These are phyloP conservation scores for Tiphia femorata DNA, from an alignment of 2,888 invertebrate genomes.

Conservation along the genomic window DNA sequence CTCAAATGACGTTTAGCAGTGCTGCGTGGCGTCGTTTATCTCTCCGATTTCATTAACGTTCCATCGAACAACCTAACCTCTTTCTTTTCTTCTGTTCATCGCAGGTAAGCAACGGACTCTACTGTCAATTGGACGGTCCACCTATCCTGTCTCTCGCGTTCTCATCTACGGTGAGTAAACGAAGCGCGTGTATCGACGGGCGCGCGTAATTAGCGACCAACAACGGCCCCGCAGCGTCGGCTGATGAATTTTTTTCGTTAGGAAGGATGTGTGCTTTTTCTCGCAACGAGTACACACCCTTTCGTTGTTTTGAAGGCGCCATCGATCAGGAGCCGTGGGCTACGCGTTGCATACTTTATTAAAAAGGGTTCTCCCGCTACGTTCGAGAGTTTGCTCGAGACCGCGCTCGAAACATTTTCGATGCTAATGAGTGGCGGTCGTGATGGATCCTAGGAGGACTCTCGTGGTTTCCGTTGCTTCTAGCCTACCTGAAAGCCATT, in stretches of 20 bases:
- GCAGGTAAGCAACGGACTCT: conserved; percentile 55
- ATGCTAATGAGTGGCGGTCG: no score
- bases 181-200: conserved; percentile 53
- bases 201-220: conserved; percentile 61
- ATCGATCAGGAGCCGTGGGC: conserved; percentile 20
- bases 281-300: conserved; percentile 45
- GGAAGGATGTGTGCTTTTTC: conserved; percentile 31
- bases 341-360: no score
- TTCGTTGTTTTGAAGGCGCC: conserved; percentile 33
- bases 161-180: conserved; percentile 62
- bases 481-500: no score
- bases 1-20: background rate
- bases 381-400: no score
- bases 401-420: no score
- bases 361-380: no score
- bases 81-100: conserved; percentile 51
- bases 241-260: conserved; percentile 39
- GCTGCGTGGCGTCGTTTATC: background rate
- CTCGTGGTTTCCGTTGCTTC: no score
- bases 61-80: background rate
- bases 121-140: background rate
- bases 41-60: background rate
- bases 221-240: conserved; percentile 41
- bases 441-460: no score
- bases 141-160: conserved; percentile 28